A percentile compares a stretch with the other conserved stretches of the same genome.
phyloP scores from a whole-genome alignment of 1,140 invertebrate genomes.

The Teleopsis dalmanni region DNA sequence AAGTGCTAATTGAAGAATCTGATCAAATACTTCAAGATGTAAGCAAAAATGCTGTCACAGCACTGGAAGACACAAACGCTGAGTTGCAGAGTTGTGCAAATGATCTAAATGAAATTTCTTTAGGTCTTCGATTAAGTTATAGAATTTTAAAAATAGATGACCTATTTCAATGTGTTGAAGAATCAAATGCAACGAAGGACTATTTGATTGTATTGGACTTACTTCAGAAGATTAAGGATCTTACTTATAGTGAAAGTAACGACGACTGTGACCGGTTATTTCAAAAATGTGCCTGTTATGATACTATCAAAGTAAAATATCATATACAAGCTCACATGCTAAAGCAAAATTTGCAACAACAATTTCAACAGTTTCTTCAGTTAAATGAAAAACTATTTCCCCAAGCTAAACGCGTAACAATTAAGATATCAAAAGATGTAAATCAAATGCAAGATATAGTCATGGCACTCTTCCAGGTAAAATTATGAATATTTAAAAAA shows the following conservation, averaged over 20 bases:
- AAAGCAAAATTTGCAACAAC: conserved; percentile 32
- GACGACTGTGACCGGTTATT: conserved; percentile 29
- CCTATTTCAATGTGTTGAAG: conserved; percentile 34
- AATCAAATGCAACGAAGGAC: conserved; percentile 31
- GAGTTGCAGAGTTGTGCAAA: conserved; percentile 22
- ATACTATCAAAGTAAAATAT: conserved; percentile 36
- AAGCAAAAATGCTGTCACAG: conserved; percentile 19
- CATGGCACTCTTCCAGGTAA: conserved; percentile 29
- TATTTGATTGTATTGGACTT: conserved; percentile 26
- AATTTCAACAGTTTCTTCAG: conserved; percentile 34
- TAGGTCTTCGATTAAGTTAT: conserved; percentile 28
- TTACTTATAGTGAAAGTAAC: conserved; percentile 23
- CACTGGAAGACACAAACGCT: conserved; percentile 20
- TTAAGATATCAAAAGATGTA: conserved; percentile 31
- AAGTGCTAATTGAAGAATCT: conserved; percentile 22
- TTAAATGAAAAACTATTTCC: conserved; percentile 35
- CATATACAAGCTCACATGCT: conserved; percentile 31
- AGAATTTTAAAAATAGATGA: conserved; percentile 34
- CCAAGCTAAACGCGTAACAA: conserved; percentile 31
- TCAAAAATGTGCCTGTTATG: conserved; percentile 29
- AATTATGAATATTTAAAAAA: background rate
- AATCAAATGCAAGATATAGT: conserved; percentile 34
- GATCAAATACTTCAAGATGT: conserved; percentile 24
- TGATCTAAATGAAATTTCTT: conserved; percentile 25
- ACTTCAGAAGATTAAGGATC: conserved; percentile 22